phyloP scores from a whole-genome alignment of 2,113 vertebrate species.

The Gymnogyps californianus region DNA sequence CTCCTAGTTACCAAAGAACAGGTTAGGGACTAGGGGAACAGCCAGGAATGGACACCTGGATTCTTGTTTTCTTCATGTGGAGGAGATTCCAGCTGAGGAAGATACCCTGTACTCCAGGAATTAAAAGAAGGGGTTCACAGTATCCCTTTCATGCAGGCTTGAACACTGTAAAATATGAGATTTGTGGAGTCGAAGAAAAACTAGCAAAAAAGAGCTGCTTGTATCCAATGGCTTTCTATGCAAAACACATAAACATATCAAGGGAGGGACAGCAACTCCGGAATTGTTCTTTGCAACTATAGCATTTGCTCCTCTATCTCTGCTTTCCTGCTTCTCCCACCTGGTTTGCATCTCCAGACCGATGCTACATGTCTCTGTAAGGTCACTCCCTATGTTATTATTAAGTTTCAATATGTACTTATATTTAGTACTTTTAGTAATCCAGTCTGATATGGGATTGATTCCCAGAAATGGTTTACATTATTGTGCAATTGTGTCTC shows the following conservation, averaged over 20 bases:
- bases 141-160: background rate
- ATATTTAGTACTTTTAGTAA: constrained; percentile 3
- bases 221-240: background rate
- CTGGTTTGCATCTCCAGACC: background rate
- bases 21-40: background rate
- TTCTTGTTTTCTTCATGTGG: background rate
- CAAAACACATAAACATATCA: background rate
- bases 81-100: background rate
- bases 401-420: constrained; percentile 9
- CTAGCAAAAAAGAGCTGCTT: background rate
- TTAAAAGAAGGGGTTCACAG: background rate
- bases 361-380: background rate
- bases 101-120: background rate
- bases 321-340: background rate
- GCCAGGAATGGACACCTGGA: background rate
- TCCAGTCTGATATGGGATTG: background rate
- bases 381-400: background rate
- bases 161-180: background rate
- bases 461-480: constrained; percentile 15
- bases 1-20: background rate
- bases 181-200: background rate
- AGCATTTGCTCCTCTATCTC: background rate
- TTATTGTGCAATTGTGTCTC: background rate
- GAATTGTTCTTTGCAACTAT: background rate
- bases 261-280: background rate